Conservation (phyloP, 2,888 invertebrate species). For the Netelia melanura region DNA sequence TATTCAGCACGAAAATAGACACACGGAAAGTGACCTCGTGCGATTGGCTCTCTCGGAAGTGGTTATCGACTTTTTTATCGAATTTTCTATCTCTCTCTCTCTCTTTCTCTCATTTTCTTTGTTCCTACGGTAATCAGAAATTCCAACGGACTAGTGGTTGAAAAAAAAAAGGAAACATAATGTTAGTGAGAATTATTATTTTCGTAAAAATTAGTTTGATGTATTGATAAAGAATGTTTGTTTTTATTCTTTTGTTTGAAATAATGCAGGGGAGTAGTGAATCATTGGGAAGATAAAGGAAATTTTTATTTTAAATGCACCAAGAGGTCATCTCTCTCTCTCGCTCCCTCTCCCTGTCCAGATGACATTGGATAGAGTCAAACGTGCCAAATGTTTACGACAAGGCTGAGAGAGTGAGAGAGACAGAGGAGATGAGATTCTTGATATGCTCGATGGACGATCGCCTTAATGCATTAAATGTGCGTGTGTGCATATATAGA, state of each 20-base stretch:
- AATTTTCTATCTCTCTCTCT: constrained; percentile 37
- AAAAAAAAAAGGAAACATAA: background rate
- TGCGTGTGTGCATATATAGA: background rate
- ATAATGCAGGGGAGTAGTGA: background rate
- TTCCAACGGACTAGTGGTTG: background rate
- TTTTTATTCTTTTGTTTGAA: background rate
- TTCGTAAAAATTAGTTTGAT: background rate
- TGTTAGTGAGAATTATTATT: too few relatives aligned
- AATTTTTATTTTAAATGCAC: background rate
- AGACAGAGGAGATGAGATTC: background rate
- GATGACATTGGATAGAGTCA: constrained; percentile 42
- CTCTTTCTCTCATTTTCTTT: background rate
- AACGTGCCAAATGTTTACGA: constrained; percentile 47
- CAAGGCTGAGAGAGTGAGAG: constrained; percentile 1
- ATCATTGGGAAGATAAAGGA: background rate
- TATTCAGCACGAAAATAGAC: constrained; percentile 47
- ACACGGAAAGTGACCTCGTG: constrained; percentile 37
- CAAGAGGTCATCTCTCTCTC: background rate
- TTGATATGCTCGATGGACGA: constrained; percentile 32
- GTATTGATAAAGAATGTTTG: background rate
- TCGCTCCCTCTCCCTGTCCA: background rate
- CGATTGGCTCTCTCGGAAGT: constrained; percentile 48
- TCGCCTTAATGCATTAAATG: constrained; percentile 49
- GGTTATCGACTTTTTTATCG: constrained; percentile 64
- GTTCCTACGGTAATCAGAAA: background rate